These are phyloP conservation scores for Pipra filicauda DNA, from an alignment of 2,113 vertebrate genomes.

Conservation along the genomic window DNA sequence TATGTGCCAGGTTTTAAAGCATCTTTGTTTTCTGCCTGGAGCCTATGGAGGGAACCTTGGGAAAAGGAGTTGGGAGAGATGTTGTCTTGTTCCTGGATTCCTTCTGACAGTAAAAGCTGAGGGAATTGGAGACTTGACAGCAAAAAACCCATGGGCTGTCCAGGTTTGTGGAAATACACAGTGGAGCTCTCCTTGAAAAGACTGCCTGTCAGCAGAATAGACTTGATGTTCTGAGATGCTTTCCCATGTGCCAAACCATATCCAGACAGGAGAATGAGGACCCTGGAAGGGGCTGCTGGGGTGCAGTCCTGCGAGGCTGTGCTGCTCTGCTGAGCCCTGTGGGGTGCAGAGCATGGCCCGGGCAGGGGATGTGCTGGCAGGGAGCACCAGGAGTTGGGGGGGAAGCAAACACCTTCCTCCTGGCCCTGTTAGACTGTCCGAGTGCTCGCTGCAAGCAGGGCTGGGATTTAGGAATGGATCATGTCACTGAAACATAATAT, in stretches of 20 bases:
- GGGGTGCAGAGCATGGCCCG: accelerated
- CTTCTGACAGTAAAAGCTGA: slow-evolving; percentile 59
- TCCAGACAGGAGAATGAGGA: neutral
- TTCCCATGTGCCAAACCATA: neutral
- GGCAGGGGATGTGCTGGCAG: neutral
- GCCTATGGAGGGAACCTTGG: neutral
- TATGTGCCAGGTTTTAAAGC: slow-evolving; percentile 18
- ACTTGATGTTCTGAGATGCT: neutral
- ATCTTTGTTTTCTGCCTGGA: slow-evolving; percentile 1
- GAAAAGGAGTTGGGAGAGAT: neutral
- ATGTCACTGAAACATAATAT: accelerated
- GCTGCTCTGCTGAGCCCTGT: neutral
- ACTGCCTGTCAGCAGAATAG: slow-evolving; percentile 30
- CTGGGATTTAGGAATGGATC: neutral
- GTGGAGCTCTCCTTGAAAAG: slow-evolving; percentile 10
- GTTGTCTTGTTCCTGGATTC: slow-evolving; percentile 45
- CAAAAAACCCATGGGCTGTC: slow-evolving; percentile 26
- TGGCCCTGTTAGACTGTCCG: accelerated
- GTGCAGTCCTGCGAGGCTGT: neutral
- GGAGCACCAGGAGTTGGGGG: neutral
- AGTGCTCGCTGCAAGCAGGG: neutral
- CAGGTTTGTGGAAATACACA: slow-evolving; percentile 52
- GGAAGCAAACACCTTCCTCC: neutral
- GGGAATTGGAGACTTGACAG: slow-evolving; percentile 62
- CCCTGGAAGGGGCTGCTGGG: neutral